phyloP scores from a whole-genome alignment of 64 coral and sea anemone species.

The Platygyra sinensis region DNA sequence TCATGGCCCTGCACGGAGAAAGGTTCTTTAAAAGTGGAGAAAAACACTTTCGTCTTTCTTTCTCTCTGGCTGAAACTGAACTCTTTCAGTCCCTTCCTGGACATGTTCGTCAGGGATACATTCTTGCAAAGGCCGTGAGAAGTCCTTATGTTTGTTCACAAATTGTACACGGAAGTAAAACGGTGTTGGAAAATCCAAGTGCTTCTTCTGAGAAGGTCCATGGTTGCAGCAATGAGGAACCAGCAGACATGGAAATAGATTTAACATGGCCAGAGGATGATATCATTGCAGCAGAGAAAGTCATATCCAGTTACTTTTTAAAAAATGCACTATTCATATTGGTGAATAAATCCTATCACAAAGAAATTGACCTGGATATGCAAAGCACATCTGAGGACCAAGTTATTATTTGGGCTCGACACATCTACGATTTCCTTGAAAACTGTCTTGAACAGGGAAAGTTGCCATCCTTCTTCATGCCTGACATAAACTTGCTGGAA shows the following conservation, averaged over 20 bases:
- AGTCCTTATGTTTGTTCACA: constrained; percentile 5
- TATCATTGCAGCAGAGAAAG: constrained; percentile 4
- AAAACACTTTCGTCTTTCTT: constrained; percentile 38
- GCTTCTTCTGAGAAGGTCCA: background rate
- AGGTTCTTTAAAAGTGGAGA: constrained; percentile 9
- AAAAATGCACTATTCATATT: constrained; percentile 23
- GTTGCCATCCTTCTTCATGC: constrained; percentile 11
- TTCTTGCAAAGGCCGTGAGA: constrained; percentile 40
- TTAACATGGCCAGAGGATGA: background rate
- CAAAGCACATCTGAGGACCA: background rate
- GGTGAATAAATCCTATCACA: background rate
- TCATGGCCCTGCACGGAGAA: constrained; percentile 7
- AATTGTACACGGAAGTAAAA: background rate
- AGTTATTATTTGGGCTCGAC: background rate
- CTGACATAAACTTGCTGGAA: constrained; percentile 17
- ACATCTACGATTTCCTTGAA: constrained; percentile 17
- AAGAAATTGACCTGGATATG: constrained; percentile 6
- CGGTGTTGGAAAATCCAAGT: background rate
- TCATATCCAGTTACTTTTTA: constrained; percentile 24
- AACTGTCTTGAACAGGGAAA: constrained; percentile 15
- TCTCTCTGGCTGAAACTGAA: constrained; percentile 15
- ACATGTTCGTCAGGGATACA: constrained; percentile 1
- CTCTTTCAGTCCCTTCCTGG: constrained; percentile 21
- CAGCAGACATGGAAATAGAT: background rate
- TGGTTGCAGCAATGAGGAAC: background rate